Conservation (phyloP, 2,797 vertebrate genomes). For the Nasua narica region DNA sequence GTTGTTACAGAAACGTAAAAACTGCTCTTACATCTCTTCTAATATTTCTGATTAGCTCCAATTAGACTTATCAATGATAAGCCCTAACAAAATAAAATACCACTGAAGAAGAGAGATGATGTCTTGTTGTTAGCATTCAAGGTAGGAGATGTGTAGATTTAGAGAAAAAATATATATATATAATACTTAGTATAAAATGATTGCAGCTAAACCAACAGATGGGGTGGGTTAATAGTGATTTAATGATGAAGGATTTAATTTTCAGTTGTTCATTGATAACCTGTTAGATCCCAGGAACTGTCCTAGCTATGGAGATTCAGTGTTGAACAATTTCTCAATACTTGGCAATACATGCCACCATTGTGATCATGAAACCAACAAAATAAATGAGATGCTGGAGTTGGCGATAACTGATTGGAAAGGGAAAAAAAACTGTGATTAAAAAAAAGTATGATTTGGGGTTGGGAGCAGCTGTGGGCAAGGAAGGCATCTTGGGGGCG, state of each 20-base stretch:
- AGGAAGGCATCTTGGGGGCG: not conserved
- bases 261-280: not conserved
- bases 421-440: not conserved
- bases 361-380: not conserved
- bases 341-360: not conserved
- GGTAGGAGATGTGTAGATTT: not conserved
- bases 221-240: not conserved
- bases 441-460: not conserved
- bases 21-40: not conserved
- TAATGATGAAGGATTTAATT: not conserved
- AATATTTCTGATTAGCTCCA: conserved; percentile 17
- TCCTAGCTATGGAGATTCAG: not conserved
- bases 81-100: not conserved
- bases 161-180: not conserved
- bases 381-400: not conserved
- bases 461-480: not conserved
- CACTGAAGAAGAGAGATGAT: not conserved
- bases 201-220: not conserved
- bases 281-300: not conserved
- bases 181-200: not conserved
- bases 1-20: not conserved
- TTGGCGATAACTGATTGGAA: not conserved
- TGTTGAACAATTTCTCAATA: not conserved
- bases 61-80: not conserved
- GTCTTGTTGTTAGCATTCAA: not conserved